Conservation (phyloP, 2,113 vertebrate genomes). For the Microcebus murinus region DNA sequence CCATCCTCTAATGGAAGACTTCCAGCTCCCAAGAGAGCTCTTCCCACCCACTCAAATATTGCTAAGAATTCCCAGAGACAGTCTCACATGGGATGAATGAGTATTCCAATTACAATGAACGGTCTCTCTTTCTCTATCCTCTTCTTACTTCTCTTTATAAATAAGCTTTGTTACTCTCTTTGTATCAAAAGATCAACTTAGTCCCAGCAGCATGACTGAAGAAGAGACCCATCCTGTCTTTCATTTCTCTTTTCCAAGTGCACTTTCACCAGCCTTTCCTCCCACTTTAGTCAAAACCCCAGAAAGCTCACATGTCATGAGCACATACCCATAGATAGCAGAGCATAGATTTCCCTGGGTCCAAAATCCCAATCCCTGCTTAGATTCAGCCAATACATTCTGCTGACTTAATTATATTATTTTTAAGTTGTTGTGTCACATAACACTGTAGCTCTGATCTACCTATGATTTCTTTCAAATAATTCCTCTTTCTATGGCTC, state of each 20-base stretch:
- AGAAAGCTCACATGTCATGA: not conserved
- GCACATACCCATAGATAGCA: not conserved
- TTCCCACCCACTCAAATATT: not conserved
- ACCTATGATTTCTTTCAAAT: slow-evolving; percentile 15
- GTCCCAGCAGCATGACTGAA: not conserved
- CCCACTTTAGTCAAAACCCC: not conserved
- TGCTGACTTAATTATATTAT: not conserved
- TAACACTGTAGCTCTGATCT: not conserved
- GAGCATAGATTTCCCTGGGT: not conserved
- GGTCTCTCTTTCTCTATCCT: not conserved
- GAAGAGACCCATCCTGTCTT: not conserved
- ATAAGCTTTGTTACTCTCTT: not conserved
- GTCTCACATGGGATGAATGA: not conserved
- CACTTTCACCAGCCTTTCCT: not conserved
- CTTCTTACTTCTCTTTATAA: not conserved
- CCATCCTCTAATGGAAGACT: not conserved
- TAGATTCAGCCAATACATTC: not conserved
- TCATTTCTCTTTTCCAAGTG: not conserved
- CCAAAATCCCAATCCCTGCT: not conserved
- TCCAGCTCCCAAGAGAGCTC: not conserved
- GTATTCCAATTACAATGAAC: not conserved
- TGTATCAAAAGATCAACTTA: not conserved
- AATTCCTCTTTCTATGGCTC: not conserved
- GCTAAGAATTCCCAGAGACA: not conserved
- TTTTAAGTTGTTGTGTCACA: not conserved